phyloP scores from a whole-genome alignment of 2,113 vertebrate species.

The zebrafish (Danio rerio) region GRCz12tu NC_133193.1:11003501-11004000 shows the following conservation, averaged over 20 bases:
- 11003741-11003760: neutral
- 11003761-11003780: slow-evolving; percentile 25
- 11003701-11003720: slow-evolving; percentile 18
- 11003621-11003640: slow-evolving; percentile 39
- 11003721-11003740: neutral
- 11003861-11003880: slow-evolving; percentile 33
- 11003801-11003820: slow-evolving; percentile 44
- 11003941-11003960: slow-evolving; percentile 1
- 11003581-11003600: slow-evolving; percentile 27
- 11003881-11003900: slow-evolving; percentile 8
- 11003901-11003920: neutral
- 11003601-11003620: slow-evolving; percentile 22
- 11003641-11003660: slow-evolving; percentile 44
- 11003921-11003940: neutral
- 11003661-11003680: slow-evolving; percentile 56
- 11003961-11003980: neutral
- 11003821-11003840: slow-evolving; percentile 11
- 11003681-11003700: slow-evolving; percentile 40
- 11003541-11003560: slow-evolving; percentile 53
- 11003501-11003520: slow-evolving; percentile 94
- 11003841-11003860: slow-evolving; percentile 21
- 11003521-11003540: slow-evolving; percentile 79
- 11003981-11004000: slow-evolving; percentile 6
- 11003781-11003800: slow-evolving; percentile 27
- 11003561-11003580: slow-evolving; percentile 70